phyloP scores from a whole-genome alignment of 2,113 vertebrate genomes.

The Pterocles gutturalis region DNA sequence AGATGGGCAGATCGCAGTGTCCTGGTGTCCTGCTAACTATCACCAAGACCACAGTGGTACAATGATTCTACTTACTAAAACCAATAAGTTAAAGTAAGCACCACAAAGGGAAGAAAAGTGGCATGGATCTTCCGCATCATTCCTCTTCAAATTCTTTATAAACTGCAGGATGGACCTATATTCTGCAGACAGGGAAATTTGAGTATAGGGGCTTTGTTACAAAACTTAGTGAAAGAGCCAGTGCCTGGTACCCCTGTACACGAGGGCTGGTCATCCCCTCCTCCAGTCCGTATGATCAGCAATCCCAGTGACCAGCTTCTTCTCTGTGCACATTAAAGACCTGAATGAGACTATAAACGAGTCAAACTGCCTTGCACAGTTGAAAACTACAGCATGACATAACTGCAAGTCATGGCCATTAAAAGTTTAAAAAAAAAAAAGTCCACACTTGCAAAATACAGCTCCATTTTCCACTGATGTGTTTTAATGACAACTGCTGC shows the following conservation, averaged over 20 bases:
- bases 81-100: neutral
- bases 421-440: neutral
- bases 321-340: neutral
- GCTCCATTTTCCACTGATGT: neutral
- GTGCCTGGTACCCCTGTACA: neutral
- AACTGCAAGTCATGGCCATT: constrained; percentile 12
- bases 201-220: neutral
- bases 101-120: neutral
- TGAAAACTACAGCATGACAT: neutral
- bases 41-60: neutral
- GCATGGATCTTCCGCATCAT: neutral
- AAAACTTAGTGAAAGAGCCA: neutral
- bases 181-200: neutral
- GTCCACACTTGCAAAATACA: neutral
- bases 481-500: neutral
- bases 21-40: constrained; percentile 10
- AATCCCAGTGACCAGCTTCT: neutral
- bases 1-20: neutral
- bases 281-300: neutral
- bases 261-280: neutral
- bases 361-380: neutral
- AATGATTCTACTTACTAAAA: neutral
- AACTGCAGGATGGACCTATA: neutral
- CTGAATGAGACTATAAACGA: neutral
- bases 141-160: neutral